These are phyloP conservation scores for Xiphorhynchus elegans DNA, from an alignment of 2,113 vertebrate genomes.

Conservation along the genomic window DNA sequence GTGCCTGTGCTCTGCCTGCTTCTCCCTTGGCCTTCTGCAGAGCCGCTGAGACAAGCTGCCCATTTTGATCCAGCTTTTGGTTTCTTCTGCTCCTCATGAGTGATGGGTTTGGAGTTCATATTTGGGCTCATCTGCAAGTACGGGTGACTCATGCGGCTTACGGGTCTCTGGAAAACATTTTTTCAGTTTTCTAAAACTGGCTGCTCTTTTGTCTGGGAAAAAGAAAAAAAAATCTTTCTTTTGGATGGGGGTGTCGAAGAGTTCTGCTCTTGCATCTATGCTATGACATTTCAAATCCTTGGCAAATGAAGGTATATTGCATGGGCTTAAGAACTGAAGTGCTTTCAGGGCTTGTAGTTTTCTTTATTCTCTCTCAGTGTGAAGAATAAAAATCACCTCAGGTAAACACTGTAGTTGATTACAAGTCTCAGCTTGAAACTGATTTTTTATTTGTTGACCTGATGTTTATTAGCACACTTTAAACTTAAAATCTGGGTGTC, in stretches of 20 bases:
- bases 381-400: not conserved
- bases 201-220: constrained; percentile 1
- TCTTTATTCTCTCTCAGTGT: not conserved
- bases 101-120: not conserved
- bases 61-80: not conserved
- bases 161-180: not conserved
- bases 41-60: not conserved
- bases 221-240: not conserved
- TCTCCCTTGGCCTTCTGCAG: not conserved
- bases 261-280: not conserved
- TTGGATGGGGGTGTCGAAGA: not conserved
- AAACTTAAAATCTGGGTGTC: not conserved
- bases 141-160: constrained; percentile 30
- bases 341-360: not conserved
- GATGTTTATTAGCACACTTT: not conserved
- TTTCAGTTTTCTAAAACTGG: not conserved
- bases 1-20: fast-evolving
- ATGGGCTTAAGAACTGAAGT: not conserved
- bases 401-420: not conserved
- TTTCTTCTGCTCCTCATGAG: not conserved
- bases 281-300: not conserved
- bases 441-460: not conserved
- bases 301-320: not conserved
- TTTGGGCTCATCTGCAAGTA: not conserved
- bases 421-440: not conserved